These are phyloP conservation scores for Phenganax stokvisi DNA, from an alignment of 92 coral and sea anemone species.

Conservation along the genomic window DNA sequence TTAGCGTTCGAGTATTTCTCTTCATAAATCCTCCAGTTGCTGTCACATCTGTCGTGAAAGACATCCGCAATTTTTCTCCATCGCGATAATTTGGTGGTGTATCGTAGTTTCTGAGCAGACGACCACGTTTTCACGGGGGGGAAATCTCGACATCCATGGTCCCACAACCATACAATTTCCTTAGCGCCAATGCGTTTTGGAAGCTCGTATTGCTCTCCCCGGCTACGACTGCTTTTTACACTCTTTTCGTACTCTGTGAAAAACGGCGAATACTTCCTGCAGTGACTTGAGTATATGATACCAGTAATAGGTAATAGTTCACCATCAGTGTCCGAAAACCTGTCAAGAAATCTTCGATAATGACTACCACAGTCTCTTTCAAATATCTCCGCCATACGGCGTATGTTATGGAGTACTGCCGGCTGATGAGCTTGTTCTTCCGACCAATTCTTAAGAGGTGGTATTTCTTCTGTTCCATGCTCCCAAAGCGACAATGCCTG, in stretches of 20 bases:
- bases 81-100: conserved; percentile 90
- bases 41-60: conserved; percentile 79
- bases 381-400: conserved; percentile 82
- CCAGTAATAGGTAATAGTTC: conserved; percentile 89
- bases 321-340: conserved; percentile 83
- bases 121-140: conserved; percentile 97
- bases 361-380: conserved; percentile 78
- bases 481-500: conserved; percentile 94
- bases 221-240: conserved; percentile 22
- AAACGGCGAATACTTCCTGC: conserved; percentile 27
- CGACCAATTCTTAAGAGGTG: conserved; percentile 94
- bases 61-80: conserved; percentile 97
- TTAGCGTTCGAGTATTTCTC: conserved; percentile 89
- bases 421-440: conserved; percentile 83
- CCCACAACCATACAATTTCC: conserved; percentile 96
- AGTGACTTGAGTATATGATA: conserved; percentile 41
- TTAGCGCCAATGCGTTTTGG: conserved; percentile 91
- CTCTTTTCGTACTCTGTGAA: conserved; percentile 32
- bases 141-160: conserved; percentile 88
- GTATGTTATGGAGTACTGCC: conserved; percentile 78
- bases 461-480: conserved; percentile 79
- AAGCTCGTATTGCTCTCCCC: conserved; percentile 65
- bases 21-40: conserved; percentile 85
- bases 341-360: conserved; percentile 68
- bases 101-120: conserved; percentile 77